Conservation (phyloP, 2,113 vertebrate genomes). For the Lepus timidus region DNA sequence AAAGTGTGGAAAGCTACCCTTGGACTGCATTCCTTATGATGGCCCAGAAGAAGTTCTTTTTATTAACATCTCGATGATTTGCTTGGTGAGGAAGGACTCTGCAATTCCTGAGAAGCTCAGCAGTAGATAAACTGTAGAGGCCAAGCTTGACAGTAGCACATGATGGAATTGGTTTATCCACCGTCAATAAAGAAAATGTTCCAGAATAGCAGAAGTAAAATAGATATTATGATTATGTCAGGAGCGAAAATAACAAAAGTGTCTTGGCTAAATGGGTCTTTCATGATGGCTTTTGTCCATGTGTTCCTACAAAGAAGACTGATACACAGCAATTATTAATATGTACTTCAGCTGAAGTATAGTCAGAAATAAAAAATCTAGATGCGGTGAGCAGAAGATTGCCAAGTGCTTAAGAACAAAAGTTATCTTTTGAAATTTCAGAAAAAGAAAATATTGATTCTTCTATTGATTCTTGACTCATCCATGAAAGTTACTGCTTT, state of each 20-base stretch:
- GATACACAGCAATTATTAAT: background rate
- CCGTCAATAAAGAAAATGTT: background rate
- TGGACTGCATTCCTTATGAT: background rate
- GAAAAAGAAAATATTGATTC: constrained; percentile 19
- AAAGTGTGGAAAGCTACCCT: background rate
- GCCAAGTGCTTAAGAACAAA: background rate
- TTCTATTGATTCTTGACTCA: background rate
- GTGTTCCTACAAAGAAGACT: background rate
- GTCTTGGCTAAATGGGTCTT: background rate
- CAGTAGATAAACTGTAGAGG: background rate
- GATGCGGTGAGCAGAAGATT: background rate
- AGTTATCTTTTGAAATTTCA: background rate
- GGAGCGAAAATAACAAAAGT: background rate
- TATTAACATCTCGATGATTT: background rate
- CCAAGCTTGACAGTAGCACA: background rate
- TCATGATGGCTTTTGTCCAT: background rate
- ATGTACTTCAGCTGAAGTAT: background rate
- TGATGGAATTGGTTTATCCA: background rate
- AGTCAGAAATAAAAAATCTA: background rate
- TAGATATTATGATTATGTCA: background rate
- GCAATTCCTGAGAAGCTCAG: background rate
- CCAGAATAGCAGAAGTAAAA: background rate
- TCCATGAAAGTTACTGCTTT: background rate
- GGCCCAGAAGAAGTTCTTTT: background rate
- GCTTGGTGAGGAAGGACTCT: background rate